phyloP scores from a whole-genome alignment of 2,797 vertebrate genomes.

The Echiichthys vipera region DNA sequence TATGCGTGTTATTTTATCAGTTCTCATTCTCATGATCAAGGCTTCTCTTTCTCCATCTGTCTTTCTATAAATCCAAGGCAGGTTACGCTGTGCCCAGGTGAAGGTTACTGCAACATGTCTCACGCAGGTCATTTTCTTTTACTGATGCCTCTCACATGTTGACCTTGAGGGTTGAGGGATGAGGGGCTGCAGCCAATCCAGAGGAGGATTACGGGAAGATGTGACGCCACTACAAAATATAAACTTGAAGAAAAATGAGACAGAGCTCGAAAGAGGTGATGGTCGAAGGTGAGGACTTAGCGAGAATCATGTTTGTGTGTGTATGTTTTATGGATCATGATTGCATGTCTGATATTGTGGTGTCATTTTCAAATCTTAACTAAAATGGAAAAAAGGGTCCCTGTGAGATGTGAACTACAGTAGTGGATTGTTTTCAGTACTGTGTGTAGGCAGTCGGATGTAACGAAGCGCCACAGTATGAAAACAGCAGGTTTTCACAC shows the following conservation, averaged over 20 bases:
- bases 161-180: slow-evolving; percentile 71
- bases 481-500: slow-evolving; percentile 63
- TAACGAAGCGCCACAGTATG: slow-evolving; percentile 14
- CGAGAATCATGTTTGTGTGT: slow-evolving; percentile 1
- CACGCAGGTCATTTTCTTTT: slow-evolving; percentile 61
- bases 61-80: slow-evolving; percentile 4
- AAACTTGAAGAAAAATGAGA: slow-evolving; percentile 49
- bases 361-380: slow-evolving; percentile 2
- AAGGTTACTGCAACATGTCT: slow-evolving; percentile 43
- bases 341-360: neutral
- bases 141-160: slow-evolving; percentile 68
- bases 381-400: neutral
- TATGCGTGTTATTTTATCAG: neutral
- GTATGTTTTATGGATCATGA: slow-evolving; percentile 17
- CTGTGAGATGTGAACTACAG: slow-evolving; percentile 13
- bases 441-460: slow-evolving; percentile 21
- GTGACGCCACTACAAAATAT: slow-evolving; percentile 68
- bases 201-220: slow-evolving; percentile 70
- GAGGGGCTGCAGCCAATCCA: slow-evolving; percentile 68
- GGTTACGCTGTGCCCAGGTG: slow-evolving; percentile 22
- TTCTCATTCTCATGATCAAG: slow-evolving; percentile 10
- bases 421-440: slow-evolving; percentile 9
- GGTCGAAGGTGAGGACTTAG: slow-evolving; percentile 11
- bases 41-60: neutral
- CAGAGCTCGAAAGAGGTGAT: slow-evolving; percentile 27